Evolutionary conservation across 2,113 vertebrate genomes (phyloP), one percentile per base, ranked within the genome.

Genomic region (Seriola rivoliana): DNA sequence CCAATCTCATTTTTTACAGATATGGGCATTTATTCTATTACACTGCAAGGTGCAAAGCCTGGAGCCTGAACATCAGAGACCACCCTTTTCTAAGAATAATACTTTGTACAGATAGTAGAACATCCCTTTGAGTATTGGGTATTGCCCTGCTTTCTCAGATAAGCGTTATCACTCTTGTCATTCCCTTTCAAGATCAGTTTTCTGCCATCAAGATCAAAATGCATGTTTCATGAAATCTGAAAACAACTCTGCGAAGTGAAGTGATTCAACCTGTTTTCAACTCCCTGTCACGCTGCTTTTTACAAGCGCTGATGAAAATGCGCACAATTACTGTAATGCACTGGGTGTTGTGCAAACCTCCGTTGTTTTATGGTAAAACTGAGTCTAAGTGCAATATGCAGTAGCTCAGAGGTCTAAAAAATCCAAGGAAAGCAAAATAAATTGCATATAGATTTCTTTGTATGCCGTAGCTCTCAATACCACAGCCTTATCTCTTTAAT

Each of bases 11-110:
- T 92, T 90, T 91, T 86, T 91, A 84, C 89, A 65, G 92, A 92
- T 93, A 91, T 84, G 87, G 87, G 78, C 85, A 77, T 93, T 93
- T 93, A 93, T 94, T 94, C 89, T 82, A 91, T 93, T 93, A 91
- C 89, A 70, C 75, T 69, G 78, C 74, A 42, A 92, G 89, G 86
- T 92, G 91, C 89, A 90, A 93, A 42, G 82, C 82, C 58, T 29
- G 85, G 71, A 89, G 78, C 62, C 63, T 54, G 76, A 84, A 88
- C 85, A 87, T 90, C 85, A 85, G 84, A 89, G 90, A 89, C 82
- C 87, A 67, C 83, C 79, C 59, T 70, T 86, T 78, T 71, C 77
- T 55, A 80, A 82, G 81, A 91, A 93, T 75, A 93, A 88, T 77
- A 60, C 90, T 78, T 66, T 80, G 81, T 78, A 71, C 78, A 84